Conservation (phyloP, 2,888 invertebrate genomes). For the Pammene aurita region DNA sequence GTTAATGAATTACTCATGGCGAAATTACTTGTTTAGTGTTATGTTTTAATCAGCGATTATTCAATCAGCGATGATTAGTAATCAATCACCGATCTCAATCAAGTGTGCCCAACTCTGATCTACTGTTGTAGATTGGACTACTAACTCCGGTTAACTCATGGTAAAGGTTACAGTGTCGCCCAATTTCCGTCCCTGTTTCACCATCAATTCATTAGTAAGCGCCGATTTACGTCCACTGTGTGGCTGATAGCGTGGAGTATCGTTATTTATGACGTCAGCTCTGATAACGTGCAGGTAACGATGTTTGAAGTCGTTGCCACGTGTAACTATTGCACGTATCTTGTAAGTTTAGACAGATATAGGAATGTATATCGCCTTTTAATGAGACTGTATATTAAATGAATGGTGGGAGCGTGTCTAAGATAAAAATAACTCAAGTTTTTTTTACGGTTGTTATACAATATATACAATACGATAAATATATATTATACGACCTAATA, state of each 20-base stretch:
- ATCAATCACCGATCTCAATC: too few species aligned
- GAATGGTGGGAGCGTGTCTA: background rate
- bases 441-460: background rate
- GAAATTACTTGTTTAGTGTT: too few species aligned
- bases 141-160: background rate
- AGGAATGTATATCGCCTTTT: background rate
- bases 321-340: background rate
- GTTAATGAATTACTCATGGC: too few species aligned
- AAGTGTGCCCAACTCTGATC: too few species aligned
- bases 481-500: too few species aligned
- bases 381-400: background rate
- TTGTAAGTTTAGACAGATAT: background rate
- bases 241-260: slow-evolving; percentile 8
- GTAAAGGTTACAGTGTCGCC: background rate
- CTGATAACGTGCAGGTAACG: background rate
- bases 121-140: too few species aligned
- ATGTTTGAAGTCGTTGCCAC: background rate
- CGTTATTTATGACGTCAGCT: slow-evolving; percentile 10
- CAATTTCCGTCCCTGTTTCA: background rate
- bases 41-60: too few species aligned
- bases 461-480: background rate
- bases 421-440: background rate
- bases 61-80: too few species aligned
- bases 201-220: slow-evolving; percentile 37
- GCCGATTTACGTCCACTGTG: slow-evolving; percentile 13